Base-by-base conservation (phyloP, 2,113 vertebrate species). In the Euleptes europaea region DNA sequence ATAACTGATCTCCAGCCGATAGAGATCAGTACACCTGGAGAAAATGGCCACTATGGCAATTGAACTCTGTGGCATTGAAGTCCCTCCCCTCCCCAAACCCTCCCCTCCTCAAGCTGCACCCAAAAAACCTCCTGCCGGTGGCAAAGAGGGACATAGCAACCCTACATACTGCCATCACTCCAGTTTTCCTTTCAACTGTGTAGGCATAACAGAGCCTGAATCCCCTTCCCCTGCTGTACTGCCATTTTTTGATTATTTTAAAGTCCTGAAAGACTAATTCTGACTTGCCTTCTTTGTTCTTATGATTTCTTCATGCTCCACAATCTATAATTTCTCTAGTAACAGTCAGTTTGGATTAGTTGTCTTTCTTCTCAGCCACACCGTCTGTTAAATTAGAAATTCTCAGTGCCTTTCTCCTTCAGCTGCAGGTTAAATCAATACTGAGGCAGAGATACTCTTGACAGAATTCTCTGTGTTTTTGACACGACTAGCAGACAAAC, bases 401-500 rank as follows among this genome's bases (percentile, higher is more conserved):
- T 94, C 88, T 86, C 83, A 80, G 84, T 80, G 84, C 89, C 83
- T 40, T 87, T 33, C 21, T 5, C 65, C 82, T 90, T 80, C 85
- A 89, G 75, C 65, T 86, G 38, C 70, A 83, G 84, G 81, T 80
- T 90, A 92, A 95, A 95, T 96, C 94, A 94, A 96, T 96, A 93
- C 83, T 69, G 82, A 94, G 95, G 96, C 65, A 92, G 91, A 95
- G 88, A 91, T 86, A 88, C 84, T 94, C 93, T 94, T 70, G 88
- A 67, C 23, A 49, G 79, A 93, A 92, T 93, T 93, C 88, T 51
- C 80, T 90, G 89, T 89, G 83, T 65, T 94, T 92, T 86, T 92
- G 92, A 95, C 93, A 95, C 76, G 77, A 71, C 93, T 93, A 89
- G 84, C 92, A 93, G 89, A 92, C 89, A 95, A 97, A 95, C 90